Base-by-base conservation (phyloP, 2,888 invertebrate species). In the Ophonus ardosiacus region DNA sequence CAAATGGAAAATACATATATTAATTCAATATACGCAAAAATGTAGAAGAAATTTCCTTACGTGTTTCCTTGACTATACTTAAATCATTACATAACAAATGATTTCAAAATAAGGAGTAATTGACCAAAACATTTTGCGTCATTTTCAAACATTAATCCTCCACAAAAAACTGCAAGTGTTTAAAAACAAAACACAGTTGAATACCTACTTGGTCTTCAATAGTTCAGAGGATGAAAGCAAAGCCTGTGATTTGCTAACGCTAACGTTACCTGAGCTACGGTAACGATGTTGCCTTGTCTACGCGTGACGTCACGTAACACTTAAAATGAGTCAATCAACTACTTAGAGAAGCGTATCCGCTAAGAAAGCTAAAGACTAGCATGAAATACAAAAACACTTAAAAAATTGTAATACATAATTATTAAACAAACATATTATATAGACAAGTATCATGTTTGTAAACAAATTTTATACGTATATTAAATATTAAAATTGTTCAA, bases 111-210 rank as follows among this genome's bases (percentile, higher is more conserved):
- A 38, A 68, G 38, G 31, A 68, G 68, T 68, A 68, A 68, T 68
- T 68, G 68, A 68, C 68, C 68, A 68, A 68, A 68, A 68, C 68
- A 68, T 68, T 63, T 63, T 31, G 31, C 68, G 68, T 68, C 68
- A 65, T n/a, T 65, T 13, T 65, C 38, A 31, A 65, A 65, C 43
- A 59, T 59, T 59, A 31, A 59, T 59, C 59, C 59, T 59, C 13
- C 43, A 51, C 13, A 51, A 59, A 59, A 31, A 1, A 4, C 31
- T 31, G 5, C 31, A 31, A 59, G 15, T 59, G 18, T 59, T 59
- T 59, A 51, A 51, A 51, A 51, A 51, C 43, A 51, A 51, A 51
- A 51, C 43, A 51, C 43, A 13, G 43, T 51, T 1, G 13, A 13
- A 31, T 31, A 31, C 31, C 31, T 51, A 13, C 43, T 8, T 51